A percentile compares a stretch with the other conserved stretches of the same genome.
Evolutionary conservation across 1,140 invertebrate genomes (phyloP).

Genomic region (Bombus ignitus): DNA sequence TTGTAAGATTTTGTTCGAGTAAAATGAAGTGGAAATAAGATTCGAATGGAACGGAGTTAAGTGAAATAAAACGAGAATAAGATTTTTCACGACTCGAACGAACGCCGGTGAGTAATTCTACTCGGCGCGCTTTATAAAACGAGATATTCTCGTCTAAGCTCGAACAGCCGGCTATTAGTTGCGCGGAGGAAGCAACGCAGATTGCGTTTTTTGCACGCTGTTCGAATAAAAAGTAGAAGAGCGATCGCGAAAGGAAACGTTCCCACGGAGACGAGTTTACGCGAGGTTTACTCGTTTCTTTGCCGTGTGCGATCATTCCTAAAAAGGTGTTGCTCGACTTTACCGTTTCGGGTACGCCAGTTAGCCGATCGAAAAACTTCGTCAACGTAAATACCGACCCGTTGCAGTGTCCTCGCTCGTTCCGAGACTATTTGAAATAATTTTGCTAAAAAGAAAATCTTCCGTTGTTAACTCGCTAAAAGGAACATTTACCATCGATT

Average conservation of each 20-base stretch:
- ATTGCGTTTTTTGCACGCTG: constrained; percentile 5
- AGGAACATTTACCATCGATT: background rate
- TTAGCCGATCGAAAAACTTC: background rate
- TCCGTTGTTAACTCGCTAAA: background rate
- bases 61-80: background rate
- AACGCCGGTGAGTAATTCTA: constrained; percentile 3
- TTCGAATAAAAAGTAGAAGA: constrained; percentile 1
- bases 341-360: background rate
- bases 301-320: background rate
- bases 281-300: constrained; percentile 1
- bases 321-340: background rate
- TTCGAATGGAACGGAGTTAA: background rate
- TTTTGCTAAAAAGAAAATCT: background rate
- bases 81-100: constrained; percentile 14
- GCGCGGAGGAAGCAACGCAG: background rate
- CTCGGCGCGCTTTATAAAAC: background rate
- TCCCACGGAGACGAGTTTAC: background rate
- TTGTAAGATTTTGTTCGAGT: background rate
- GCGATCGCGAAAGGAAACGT: background rate
- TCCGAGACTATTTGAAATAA: too few species aligned
- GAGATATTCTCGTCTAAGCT: constrained; percentile 4
- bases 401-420: too few species aligned
- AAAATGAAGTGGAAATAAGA: constrained; percentile 1
- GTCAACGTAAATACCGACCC: background rate
- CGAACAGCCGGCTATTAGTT: background rate